Evolutionary conservation across 2,888 invertebrate genomes (phyloP), one percentile per base, ranked within the genome.

Genomic region (Tortrix viridana): DNA sequence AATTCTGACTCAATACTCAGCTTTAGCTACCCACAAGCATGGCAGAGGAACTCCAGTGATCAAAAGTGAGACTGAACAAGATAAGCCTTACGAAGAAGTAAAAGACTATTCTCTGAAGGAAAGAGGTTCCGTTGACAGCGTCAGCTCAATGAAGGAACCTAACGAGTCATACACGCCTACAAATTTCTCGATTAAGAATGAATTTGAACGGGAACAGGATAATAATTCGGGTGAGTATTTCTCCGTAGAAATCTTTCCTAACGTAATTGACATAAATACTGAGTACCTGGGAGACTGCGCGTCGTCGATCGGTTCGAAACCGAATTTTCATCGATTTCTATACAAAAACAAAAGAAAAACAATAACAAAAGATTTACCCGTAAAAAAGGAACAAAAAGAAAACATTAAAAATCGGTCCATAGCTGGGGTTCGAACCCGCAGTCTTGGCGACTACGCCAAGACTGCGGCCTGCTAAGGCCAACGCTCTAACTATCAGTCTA

Each of bases 81-180:
- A 90, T 19, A 89, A 82, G 66, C 80, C 80, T 47, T 91, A 80
- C 67, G 89, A 90, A 65, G 92, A 92, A 77, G 92, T 90, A 69
- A 92, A 89, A 84, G 92, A 93, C 68, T 93, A 93, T 76, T 92
- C 92, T 46, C 74, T 92, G 67, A 92, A 92, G 67, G 90, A 91
- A 68, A 82, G 92, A 66, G 90, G 88, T 20, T 92, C 92, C 0
- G 89, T 80, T 14, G 92, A 92, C 55, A 88, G 90, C 65, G 69
- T 89, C 1, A 74, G 85, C 38, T 88, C 92, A 0, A 76, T 82
- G 72, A 90, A 89, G 56, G 92, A 92, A 14, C 75, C 73, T 0
- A 80, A 67, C 66, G 91, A 91, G 65, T 82, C 80, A 0, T 86
- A 82, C 65, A 80, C 79, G 20, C 85, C 89, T 3, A 78, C 89